Evolutionary conservation across 1,140 invertebrate genomes (phyloP).

Genomic region (Chironomus striatipennis): DNA sequence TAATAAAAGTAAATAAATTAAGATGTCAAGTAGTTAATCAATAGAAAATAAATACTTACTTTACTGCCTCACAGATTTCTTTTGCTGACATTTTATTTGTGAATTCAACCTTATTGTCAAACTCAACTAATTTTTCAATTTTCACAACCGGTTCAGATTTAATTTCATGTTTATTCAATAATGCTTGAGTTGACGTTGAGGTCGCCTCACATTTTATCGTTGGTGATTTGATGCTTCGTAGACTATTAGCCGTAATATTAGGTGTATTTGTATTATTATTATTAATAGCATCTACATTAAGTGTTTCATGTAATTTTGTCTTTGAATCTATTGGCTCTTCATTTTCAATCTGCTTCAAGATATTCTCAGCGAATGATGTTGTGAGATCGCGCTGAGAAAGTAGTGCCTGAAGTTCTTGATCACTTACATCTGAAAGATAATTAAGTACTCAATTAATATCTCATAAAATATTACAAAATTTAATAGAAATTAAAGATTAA

Average conservation of each 20-base stretch:
- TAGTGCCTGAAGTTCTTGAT: constrained; percentile 62
- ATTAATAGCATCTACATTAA: constrained; percentile 29
- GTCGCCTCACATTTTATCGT: constrained; percentile 29
- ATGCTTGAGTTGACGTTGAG: constrained; percentile 17
- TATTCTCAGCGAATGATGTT: constrained; percentile 72
- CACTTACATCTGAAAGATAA: constrained; percentile 46
- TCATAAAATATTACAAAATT: not conserved
- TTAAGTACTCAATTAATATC: not conserved
- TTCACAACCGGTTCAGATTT: constrained; percentile 30
- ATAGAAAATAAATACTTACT: constrained; percentile 38
- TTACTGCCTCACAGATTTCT: constrained; percentile 56
- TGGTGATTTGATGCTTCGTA: constrained; percentile 24
- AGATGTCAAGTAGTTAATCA: not conserved
- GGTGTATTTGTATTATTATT: constrained; percentile 28
- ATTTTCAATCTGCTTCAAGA: constrained; percentile 70
- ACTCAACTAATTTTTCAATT: constrained; percentile 28
- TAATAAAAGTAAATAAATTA: constrained; percentile 29
- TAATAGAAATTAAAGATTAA: not conserved
- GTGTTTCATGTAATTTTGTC: constrained; percentile 16
- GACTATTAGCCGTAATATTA: constrained; percentile 23
- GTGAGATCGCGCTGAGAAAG: constrained; percentile 65
- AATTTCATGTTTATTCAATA: constrained; percentile 26
- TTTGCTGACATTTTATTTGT: constrained; percentile 65
- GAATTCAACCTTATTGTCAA: constrained; percentile 44
- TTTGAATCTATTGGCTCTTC: constrained; percentile 37